These are phyloP conservation scores for Acheta domesticus DNA, from an alignment of 2,888 invertebrate species.

Conservation along the genomic window DNA sequence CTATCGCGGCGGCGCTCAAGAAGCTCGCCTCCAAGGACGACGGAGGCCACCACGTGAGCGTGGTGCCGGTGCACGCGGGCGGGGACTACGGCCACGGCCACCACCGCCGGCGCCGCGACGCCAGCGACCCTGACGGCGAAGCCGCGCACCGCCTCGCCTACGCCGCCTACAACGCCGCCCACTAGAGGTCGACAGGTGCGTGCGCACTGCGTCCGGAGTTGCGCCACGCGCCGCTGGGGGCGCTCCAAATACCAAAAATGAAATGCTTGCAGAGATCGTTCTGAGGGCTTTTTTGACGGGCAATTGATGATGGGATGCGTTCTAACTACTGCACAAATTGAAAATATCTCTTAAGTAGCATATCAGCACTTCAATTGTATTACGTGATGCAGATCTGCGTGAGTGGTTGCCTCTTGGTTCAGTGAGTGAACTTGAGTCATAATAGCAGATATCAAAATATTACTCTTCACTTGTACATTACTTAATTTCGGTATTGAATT, in stretches of 20 bases:
- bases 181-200: not conserved
- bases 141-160: not conserved
- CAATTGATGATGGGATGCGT: too few relatives aligned
- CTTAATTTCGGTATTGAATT: too few relatives aligned
- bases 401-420: too few relatives aligned
- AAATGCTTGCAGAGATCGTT: too few relatives aligned
- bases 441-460: too few relatives aligned
- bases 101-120: slow-evolving; percentile 48
- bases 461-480: too few relatives aligned
- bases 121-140: not conserved
- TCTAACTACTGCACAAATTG: too few relatives aligned
- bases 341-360: too few relatives aligned
- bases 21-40: slow-evolving; percentile 61
- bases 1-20: slow-evolving; percentile 71
- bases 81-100: slow-evolving; percentile 55
- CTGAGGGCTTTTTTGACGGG: too few relatives aligned
- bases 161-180: not conserved
- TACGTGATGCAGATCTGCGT: too few relatives aligned
- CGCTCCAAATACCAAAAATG: not conserved
- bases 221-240: not conserved
- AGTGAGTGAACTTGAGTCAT: too few relatives aligned
- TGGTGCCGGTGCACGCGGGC: slow-evolving; percentile 46
- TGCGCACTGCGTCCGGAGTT: not conserved
- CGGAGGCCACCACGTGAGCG: slow-evolving; percentile 51
- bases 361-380: too few relatives aligned